Evolutionary conservation across 2,888 invertebrate species (phyloP), one percentile per base, ranked within the genome.

Genomic region (Sarcophaga variegata): DNA sequence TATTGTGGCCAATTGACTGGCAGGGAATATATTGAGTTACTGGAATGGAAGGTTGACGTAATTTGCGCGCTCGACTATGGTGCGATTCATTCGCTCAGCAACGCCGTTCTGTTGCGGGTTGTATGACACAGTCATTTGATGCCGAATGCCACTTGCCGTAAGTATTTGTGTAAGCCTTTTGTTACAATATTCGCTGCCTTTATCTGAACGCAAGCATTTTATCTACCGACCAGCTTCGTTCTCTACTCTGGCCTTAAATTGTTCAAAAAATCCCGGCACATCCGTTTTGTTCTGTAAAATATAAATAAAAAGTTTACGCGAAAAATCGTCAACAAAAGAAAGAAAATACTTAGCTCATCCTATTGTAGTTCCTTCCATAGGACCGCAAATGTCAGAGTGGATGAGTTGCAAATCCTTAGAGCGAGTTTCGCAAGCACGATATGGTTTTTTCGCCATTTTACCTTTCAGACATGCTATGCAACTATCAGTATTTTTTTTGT

Each of bases 81-180:
- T 27, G 49, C 83, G 69, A 37, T 83, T 87, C 70, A 74, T 74
- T 1, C 83, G 66, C 37, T 84, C 76, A 8, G 91, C 90, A 10
- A 89, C 85, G 1, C 91, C 92, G 87, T 93, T 92, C 70, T 92
- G 90, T 71, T 92, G 88, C 0, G 91, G 92, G 3, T 88, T 91
- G 64, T 93, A 90, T 0, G 91, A 88, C 4, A 89, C 88, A 1
- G 92, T 90, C 6, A 82, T 85, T 80, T 92, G 89, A 83, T 92
- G 91, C n/a, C 67, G 76, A 54, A 92, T 92, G 12, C 91, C 91
- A 70, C 79, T 76, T 11, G 45, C 25, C 3, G 10, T 49, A 0
- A 78, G 62, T 8, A 83, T 54, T 90, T 89, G 3, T 90, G 89
- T 72, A 72, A 90, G 60, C 80, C 88, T 45, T 81, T 88, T 80